Evolutionary conservation across 53 echinoderm and acorn worm genomes (phyloP).

Genomic region (Zoroaster sp.): DNA sequence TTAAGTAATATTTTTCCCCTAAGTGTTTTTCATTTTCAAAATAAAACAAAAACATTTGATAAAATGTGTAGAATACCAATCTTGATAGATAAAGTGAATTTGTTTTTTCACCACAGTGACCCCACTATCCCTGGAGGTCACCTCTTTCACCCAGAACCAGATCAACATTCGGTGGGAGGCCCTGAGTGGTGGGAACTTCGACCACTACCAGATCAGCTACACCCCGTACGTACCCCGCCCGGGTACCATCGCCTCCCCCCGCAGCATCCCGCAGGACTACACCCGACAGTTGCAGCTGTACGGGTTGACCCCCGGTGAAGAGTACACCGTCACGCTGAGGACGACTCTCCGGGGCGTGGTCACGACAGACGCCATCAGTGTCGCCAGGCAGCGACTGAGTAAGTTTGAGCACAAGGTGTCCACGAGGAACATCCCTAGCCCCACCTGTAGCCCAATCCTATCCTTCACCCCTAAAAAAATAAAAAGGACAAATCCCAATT

Average conservation of each 20-base stretch:
- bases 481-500: too few relatives aligned
- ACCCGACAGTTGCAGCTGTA: slow-evolving; percentile 28
- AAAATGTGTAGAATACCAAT: too few relatives aligned
- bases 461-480: too few relatives aligned
- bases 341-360: slow-evolving; percentile 18
- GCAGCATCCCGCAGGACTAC: neutral
- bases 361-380: slow-evolving; percentile 28
- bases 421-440: too few relatives aligned
- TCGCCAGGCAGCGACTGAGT: slow-evolving; percentile 21
- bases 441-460: too few relatives aligned
- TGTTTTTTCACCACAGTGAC: slow-evolving; percentile 35
- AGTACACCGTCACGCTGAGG: slow-evolving; percentile 54
- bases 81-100: neutral
- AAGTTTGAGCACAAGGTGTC: slow-evolving; percentile 3
- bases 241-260: slow-evolving; percentile 7
- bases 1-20: too few relatives aligned
- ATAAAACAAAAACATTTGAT: too few relatives aligned
- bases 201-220: slow-evolving; percentile 72
- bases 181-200: slow-evolving; percentile 21
- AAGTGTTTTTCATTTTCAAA: too few relatives aligned
- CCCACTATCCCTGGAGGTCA: slow-evolving; percentile 58
- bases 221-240: slow-evolving; percentile 31
- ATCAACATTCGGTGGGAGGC: slow-evolving; percentile 57
- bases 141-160: slow-evolving; percentile 15
- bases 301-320: slow-evolving; percentile 33